Evolutionary conservation across 2,888 invertebrate species (phyloP).

Genomic region (Aphidius colemani): DNA sequence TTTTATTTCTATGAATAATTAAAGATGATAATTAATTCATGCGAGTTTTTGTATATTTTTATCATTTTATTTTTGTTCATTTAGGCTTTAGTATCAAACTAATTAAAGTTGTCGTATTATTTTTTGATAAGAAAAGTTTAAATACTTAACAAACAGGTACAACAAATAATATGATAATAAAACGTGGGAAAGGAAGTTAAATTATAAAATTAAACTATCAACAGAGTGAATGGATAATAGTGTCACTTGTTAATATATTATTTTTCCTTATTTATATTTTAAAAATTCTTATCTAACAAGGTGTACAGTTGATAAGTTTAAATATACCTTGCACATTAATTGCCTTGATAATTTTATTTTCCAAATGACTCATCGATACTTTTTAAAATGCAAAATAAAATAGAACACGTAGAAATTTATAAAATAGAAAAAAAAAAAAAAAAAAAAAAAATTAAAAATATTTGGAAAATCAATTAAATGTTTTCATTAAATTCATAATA

Average conservation of each 20-base stretch:
- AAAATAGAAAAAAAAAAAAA: too few species aligned
- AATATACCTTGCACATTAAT: conserved; percentile 15
- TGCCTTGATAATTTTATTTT: neutral
- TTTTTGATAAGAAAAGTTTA: neutral
- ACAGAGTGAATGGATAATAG: conserved; percentile 10
- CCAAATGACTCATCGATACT: too few species aligned
- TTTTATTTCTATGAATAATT: too few species aligned
- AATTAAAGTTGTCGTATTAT: too few species aligned
- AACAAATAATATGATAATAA: conserved; percentile 49
- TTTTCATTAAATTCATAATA: too few species aligned
- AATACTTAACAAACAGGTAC: conserved; percentile 39
- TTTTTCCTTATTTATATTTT: neutral
- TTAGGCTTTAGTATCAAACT: too few species aligned
- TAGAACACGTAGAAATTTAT: too few species aligned
- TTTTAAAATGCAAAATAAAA: too few species aligned
- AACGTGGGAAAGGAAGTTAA: conserved; percentile 58
- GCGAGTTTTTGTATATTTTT: neutral
- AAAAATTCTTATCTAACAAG: conserved; percentile 1
- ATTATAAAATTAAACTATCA: conserved; percentile 38
- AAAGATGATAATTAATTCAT: too few species aligned
- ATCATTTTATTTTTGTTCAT: conserved; percentile 6
- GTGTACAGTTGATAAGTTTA: conserved; percentile 8
- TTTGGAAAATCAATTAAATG: too few species aligned
- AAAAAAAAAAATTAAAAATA: too few species aligned
- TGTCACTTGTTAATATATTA: neutral